Evolutionary conservation across 2,888 invertebrate species (phyloP), one percentile per base, ranked within the genome.

Genomic region (Limenitis arthemis): DNA sequence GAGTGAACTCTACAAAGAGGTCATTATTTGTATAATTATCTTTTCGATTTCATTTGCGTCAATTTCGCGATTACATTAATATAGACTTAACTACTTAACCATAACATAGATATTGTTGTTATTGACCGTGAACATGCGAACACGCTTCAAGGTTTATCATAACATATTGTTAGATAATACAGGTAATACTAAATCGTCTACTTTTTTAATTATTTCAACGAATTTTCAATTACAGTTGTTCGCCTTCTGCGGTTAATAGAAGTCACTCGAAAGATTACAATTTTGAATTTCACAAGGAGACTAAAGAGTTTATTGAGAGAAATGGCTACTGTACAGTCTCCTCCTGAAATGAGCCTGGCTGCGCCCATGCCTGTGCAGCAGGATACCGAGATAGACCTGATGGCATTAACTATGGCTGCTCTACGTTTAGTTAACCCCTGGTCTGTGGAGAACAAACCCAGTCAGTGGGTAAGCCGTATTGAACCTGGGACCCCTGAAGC

Each of bases 331-430:
- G 75, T 85, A 38, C 84, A 84, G 69, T 66, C 74, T 47, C 67
- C 73, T 40, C 69, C 74, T 36, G 80, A 81, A 52, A 72, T 81
- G 53, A 80, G 63, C 55, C 73, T 84, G 44, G 61, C 78, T 36
- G 65, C 75, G 28, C 63, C 80, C 31, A 64, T 81, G 28, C 69
- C 78, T 0, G 73, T 72, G 41, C 69, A 67, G 33, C 75, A 81
- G 60, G 78, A 80, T 12, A 69, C 77, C 41, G 79, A 82, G 31
- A 65, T 86, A 51, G 79, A 81, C 59, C 63, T 84, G 36, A 65
- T 88, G 66, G 79, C 86, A 29, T 61, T 88, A 0, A 84, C 87
- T 4, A 80, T 87, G 82, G 81, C 87, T 5, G 87, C 87, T 5
- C 72, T 87, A 20, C 79, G 84, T 6, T 70, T 87, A 29, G 79